phyloP scores from a whole-genome alignment of 1,140 invertebrate genomes.

The Brachionus calyciflorus region DNA sequence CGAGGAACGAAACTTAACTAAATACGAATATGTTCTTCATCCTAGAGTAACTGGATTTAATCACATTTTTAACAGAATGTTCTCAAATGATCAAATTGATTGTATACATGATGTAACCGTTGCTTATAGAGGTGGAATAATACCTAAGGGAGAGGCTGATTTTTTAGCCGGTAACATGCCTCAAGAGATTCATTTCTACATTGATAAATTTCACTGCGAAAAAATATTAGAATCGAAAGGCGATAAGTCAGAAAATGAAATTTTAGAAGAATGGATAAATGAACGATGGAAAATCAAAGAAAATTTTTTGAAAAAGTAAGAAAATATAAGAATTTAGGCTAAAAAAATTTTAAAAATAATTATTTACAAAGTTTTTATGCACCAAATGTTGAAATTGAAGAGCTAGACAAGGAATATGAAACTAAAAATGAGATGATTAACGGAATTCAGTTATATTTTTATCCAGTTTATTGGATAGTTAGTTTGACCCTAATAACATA shows the following conservation, averaged over 20 bases:
- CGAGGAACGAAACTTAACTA: constrained; percentile 66
- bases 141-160: constrained; percentile 19
- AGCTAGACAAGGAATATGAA: not conserved
- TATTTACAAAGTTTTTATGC: too few species aligned
- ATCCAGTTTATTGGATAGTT: not conserved
- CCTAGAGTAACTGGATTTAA: constrained; percentile 80
- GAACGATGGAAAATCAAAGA: constrained; percentile 30
- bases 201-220: constrained; percentile 6
- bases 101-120: constrained; percentile 40
- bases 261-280: constrained; percentile 25
- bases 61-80: constrained; percentile 67
- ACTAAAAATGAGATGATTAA: not conserved
- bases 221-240: not conserved
- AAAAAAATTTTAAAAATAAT: too few species aligned
- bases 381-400: too few species aligned
- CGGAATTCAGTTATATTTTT: not conserved
- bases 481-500: not conserved
- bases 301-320: constrained; percentile 35
- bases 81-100: constrained; percentile 62
- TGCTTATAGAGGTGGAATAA: constrained; percentile 17
- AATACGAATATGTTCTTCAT: constrained; percentile 74
- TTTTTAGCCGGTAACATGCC: constrained; percentile 29
- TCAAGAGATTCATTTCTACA: constrained; percentile 26
- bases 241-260: not conserved
- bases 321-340: too few species aligned